Base-by-base conservation (phyloP, 2,113 vertebrate species). In the Perca fluviatilis region DNA sequence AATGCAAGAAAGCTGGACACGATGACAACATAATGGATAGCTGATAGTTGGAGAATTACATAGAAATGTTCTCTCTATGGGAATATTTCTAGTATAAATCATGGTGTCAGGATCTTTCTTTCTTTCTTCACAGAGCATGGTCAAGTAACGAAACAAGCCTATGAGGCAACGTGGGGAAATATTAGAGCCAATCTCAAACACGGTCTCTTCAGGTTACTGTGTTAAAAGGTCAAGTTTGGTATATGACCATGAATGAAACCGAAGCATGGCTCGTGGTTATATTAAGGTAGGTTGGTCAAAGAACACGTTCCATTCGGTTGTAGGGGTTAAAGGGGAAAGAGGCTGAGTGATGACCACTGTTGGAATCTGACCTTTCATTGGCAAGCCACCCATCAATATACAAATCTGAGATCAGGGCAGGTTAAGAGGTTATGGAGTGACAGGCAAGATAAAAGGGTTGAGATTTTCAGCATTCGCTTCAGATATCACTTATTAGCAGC, bases 281-380 rank as follows among this genome's bases (percentile, higher is more conserved):
- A 82, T 88, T 77, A 74, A 69, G 70, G 47, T 13, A 4, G 15
- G 6, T 46, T 73, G 47, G 25, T 75, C 19, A 66, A 60, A 58
- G 43, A 50, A 50, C 23, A 53, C 47, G 15, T 66, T 67, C 9
- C 10, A 27, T 60, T 76, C 1, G 6, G 25, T 30, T 56, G 19
- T 1, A 61, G 0, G 14, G 19, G 79, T 60, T 58, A 78, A 62
- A 36, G 60, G 40, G 23, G 43, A 58, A 57, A 60, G 49, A 40
- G 23, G 64, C 53, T 3, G 79, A 89, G 53, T 61, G 82, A 83
- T 77, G 1, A 1, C 65, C 64, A 40, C 76, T 84, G 73, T 76
- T 92, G 84, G 64, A 88, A 71, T 3, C n/a, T 86, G 89, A 91
- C 86, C 82, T 85, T 86, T 86, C 68, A 50, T 61, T 50, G 47